phyloP scores from a whole-genome alignment of 2,113 vertebrate species.

The Rhynchopsitta pachyrhyncha region DNA sequence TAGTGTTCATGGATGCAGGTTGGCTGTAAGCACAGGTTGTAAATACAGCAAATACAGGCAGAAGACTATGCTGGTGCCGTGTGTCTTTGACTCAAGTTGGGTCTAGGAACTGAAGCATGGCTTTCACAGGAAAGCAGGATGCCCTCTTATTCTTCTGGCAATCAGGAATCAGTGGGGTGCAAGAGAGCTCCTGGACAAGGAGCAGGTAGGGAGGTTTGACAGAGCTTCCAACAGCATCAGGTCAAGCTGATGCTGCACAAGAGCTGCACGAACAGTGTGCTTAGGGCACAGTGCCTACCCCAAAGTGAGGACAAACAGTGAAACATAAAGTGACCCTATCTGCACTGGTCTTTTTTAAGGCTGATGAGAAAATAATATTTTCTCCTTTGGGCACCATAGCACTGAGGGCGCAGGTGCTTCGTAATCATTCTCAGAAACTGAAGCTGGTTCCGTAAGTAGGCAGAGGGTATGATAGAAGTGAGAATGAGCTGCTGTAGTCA shows the following conservation, averaged over 20 bases:
- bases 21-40: neutral
- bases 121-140: neutral
- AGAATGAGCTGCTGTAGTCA: neutral
- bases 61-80: neutral
- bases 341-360: neutral
- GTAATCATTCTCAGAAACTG: neutral
- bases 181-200: neutral
- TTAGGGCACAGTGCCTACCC: neutral
- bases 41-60: neutral
- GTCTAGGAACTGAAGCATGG: neutral
- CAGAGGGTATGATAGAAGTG: neutral
- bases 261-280: fast-evolving
- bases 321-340: neutral
- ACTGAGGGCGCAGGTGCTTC: neutral
- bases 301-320: neutral
- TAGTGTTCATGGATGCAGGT: neutral
- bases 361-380: neutral
- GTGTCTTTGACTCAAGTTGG: neutral
- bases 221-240: neutral
- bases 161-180: neutral
- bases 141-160: neutral
- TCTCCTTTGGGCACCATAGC: neutral
- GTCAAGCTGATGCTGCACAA: neutral
- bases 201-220: fast-evolving
- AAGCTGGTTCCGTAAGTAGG: neutral